These are phyloP conservation scores for Pempheris klunzingeri DNA, from an alignment of 2,797 vertebrate genomes.

Conservation along the genomic window DNA sequence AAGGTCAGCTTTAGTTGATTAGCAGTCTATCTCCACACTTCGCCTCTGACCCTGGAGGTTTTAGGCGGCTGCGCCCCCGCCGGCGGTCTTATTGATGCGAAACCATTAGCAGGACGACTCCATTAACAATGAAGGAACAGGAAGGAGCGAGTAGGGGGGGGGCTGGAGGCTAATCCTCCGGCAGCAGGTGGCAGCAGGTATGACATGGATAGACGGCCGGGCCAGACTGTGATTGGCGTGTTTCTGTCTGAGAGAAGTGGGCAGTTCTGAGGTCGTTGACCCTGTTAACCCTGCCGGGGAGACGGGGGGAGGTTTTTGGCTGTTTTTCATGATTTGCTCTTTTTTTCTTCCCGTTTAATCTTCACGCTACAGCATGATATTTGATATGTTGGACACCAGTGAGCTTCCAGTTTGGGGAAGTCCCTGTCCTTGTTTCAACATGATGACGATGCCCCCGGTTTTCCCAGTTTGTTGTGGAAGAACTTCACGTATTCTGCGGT, in stretches of 20 bases:
- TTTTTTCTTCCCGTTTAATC: too few relatives aligned
- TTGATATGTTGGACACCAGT: not conserved
- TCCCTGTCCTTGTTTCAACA: not conserved
- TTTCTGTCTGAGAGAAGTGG: conserved; percentile 50
- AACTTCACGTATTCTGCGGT: too few relatives aligned
- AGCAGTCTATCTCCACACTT: conserved; percentile 44
- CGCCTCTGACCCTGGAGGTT: conserved; percentile 66
- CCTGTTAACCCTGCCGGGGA: conserved; percentile 38
- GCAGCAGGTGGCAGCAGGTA: conserved; percentile 55
- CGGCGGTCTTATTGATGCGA: conserved; percentile 65
- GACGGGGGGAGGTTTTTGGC: not conserved
- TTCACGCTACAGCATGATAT: not conserved
- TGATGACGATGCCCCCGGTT: not conserved
- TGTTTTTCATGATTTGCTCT: not conserved
- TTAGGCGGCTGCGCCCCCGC: conserved; percentile 37
- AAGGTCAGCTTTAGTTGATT: conserved; percentile 51
- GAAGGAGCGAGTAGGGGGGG: conserved; percentile 13
- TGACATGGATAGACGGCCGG: conserved; percentile 19
- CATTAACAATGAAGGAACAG: conserved; percentile 42
- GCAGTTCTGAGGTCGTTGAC: conserved; percentile 46
- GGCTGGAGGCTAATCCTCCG: conserved; percentile 20
- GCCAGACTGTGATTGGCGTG: conserved; percentile 35
- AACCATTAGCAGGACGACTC: conserved; percentile 64
- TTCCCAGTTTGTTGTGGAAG: conserved; percentile 1
- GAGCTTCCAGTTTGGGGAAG: not conserved